Evolutionary conservation across 2,888 invertebrate species (phyloP).

Genomic region (Lottia gigantea): DNA sequence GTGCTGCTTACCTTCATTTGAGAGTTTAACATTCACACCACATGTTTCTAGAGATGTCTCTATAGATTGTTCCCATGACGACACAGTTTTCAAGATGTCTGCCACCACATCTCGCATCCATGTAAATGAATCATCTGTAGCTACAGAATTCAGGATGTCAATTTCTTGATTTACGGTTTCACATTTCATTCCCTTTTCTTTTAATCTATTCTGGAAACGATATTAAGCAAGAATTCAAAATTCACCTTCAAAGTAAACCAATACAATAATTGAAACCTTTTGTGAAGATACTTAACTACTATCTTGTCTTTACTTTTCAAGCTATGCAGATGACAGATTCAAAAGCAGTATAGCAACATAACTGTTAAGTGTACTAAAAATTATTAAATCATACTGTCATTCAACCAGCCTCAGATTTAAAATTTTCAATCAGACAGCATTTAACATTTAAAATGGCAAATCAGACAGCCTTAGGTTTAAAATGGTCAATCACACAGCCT

Average conservation of each 20-base stretch:
- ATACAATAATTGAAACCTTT: not conserved
- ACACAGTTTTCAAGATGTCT: slow-evolving; percentile 46
- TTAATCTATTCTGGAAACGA: slow-evolving; percentile 52
- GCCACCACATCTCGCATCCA: slow-evolving; percentile 56
- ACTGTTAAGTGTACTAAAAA: too few relatives aligned
- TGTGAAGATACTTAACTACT: not conserved
- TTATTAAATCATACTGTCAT: too few relatives aligned
- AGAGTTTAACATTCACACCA: slow-evolving; percentile 62
- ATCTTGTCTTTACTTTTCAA: not conserved
- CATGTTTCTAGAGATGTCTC: slow-evolving; percentile 61
- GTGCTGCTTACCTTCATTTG: slow-evolving; percentile 56
- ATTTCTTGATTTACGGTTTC: slow-evolving; percentile 59
- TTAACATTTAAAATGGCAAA: too few relatives aligned
- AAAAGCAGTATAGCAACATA: too few relatives aligned
- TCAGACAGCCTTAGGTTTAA: too few relatives aligned
- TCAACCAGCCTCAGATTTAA: too few relatives aligned
- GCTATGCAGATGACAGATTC: too few relatives aligned
- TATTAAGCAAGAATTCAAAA: not conserved
- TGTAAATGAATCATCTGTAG: slow-evolving; percentile 45
- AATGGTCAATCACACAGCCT: too few relatives aligned
- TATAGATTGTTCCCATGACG: slow-evolving; percentile 58
- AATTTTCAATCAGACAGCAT: too few relatives aligned
- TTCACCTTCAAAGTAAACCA: too few relatives aligned
- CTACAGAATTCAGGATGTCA: slow-evolving; percentile 50
- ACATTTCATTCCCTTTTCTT: slow-evolving; percentile 53